Conservation (phyloP, 2,888 invertebrate species). For the Octodonta nipae region DNA sequence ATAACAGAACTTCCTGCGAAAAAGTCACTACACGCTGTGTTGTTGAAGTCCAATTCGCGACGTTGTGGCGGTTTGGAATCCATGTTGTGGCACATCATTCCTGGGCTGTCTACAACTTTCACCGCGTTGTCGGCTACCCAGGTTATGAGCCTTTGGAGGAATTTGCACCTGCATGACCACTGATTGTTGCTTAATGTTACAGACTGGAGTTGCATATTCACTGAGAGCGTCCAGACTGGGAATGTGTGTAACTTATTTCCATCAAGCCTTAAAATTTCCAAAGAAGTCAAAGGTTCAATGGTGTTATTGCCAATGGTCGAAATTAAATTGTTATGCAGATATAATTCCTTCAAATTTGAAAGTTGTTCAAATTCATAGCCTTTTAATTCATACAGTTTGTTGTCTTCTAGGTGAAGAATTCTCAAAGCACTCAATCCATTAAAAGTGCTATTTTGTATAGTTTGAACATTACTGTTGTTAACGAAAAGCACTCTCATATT, state of each 20-base stretch:
- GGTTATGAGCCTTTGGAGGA: slow-evolving; percentile 67
- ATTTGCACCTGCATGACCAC: slow-evolving; percentile 85
- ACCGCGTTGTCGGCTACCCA: slow-evolving; percentile 72
- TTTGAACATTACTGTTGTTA: slow-evolving; percentile 71
- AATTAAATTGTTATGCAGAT: slow-evolving; percentile 74
- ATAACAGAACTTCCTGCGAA: slow-evolving; percentile 72
- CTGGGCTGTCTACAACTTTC: slow-evolving; percentile 63
- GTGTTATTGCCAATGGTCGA: slow-evolving; percentile 68
- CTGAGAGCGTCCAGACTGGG: slow-evolving; percentile 62
- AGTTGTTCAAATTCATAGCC: slow-evolving; percentile 78
- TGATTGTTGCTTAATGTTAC: slow-evolving; percentile 70
- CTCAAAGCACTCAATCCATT: slow-evolving; percentile 68
- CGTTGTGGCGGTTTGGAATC: slow-evolving; percentile 61
- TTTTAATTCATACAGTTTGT: slow-evolving; percentile 62
- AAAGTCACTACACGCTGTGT: slow-evolving; percentile 76
- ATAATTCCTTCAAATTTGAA: slow-evolving; percentile 64
- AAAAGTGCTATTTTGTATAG: slow-evolving; percentile 82
- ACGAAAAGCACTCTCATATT: slow-evolving; percentile 76
- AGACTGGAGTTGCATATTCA: slow-evolving; percentile 56
- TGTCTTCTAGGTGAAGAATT: slow-evolving; percentile 73
- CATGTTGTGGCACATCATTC: slow-evolving; percentile 70
- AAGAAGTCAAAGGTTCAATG: slow-evolving; percentile 59
- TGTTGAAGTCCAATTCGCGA: slow-evolving; percentile 69
- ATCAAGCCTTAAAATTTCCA: slow-evolving; percentile 68
- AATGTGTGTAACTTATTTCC: slow-evolving; percentile 71